Percentiles rank a stretch among this genome's conserved stretches.
Evolutionary conservation across 2,888 invertebrate genomes (phyloP).

Genomic region (Crioceris asparagi): DNA sequence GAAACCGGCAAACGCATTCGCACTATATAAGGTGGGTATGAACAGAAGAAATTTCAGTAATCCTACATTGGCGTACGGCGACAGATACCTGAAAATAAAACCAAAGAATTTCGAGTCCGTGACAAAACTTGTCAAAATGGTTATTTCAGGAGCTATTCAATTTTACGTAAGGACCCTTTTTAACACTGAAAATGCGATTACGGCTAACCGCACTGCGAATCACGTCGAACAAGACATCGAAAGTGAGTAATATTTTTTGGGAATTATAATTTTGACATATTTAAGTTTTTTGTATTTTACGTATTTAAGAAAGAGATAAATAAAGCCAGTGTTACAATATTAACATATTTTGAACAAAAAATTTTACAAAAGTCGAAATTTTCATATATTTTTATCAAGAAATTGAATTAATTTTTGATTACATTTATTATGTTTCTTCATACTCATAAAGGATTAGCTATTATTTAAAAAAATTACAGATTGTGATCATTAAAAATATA

Average conservation of each 20-base stretch:
- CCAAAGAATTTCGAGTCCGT: conserved; percentile 6
- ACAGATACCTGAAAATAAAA: conserved; percentile 10
- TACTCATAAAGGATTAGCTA: no score
- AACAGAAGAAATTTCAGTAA: conserved; percentile 5
- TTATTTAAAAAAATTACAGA: no score
- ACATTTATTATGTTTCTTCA: no score
- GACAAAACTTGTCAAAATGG: conserved; percentile 7
- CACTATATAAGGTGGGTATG: conserved; percentile 6
- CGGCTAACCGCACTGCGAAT: neutral
- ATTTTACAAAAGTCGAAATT: conserved; percentile 7
- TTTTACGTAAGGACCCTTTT: conserved; percentile 9
- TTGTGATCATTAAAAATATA: no score
- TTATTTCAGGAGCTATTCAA: conserved; percentile 9
- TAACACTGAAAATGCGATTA: conserved; percentile 4
- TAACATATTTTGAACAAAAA: no score
- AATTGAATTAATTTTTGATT: no score
- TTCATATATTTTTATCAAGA: neutral
- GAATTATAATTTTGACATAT: neutral
- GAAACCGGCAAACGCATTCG: conserved; percentile 4
- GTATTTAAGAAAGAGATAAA: no score
- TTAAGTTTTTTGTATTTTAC: neutral
- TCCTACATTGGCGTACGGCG: conserved; percentile 8
- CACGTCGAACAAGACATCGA: conserved; percentile 4
- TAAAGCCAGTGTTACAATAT: no score
- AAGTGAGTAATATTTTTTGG: conserved; percentile 4